Percentiles rank a stretch among this genome's conserved stretches.
phyloP scores from a whole-genome alignment of 2,113 vertebrate species.

The Epinephelus moara region DNA sequence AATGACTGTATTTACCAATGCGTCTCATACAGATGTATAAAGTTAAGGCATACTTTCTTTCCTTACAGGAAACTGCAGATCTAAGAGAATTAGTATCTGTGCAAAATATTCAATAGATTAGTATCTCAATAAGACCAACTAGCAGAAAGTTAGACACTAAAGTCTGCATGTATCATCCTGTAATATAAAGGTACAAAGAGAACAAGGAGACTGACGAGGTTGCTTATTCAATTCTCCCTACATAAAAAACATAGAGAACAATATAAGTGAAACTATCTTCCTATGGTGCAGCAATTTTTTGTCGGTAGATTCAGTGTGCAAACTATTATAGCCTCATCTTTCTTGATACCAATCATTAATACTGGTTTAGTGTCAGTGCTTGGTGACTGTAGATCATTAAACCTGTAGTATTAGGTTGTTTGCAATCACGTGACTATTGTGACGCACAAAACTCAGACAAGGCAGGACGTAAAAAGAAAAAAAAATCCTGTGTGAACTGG shows the following conservation, averaged over 20 bases:
- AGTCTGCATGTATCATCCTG: neutral
- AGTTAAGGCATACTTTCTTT: too few relatives aligned
- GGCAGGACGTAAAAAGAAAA: too few relatives aligned
- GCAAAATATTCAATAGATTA: neutral
- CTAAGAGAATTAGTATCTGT: neutral
- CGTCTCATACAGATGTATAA: neutral
- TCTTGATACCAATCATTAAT: neutral
- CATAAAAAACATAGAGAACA: neutral
- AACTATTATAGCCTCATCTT: neutral
- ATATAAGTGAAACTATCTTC: neutral
- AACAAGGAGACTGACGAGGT: neutral
- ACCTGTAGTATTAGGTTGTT: neutral
- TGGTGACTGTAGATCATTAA: neutral
- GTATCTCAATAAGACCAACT: too few relatives aligned
- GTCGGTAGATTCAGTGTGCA: neutral
- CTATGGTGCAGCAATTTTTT: neutral
- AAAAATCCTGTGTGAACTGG: too few relatives aligned
- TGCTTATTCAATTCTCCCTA: neutral
- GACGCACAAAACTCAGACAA: too few relatives aligned
- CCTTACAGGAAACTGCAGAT: neutral
- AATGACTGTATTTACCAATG: neutral
- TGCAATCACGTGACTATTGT: too few relatives aligned
- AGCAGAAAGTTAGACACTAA: neutral
- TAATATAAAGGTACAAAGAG: too few relatives aligned
- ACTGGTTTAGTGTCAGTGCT: neutral